These are phyloP conservation scores for Invenusta paracnida DNA, from an alignment of 2,888 invertebrate genomes.

Conservation along the genomic window DNA sequence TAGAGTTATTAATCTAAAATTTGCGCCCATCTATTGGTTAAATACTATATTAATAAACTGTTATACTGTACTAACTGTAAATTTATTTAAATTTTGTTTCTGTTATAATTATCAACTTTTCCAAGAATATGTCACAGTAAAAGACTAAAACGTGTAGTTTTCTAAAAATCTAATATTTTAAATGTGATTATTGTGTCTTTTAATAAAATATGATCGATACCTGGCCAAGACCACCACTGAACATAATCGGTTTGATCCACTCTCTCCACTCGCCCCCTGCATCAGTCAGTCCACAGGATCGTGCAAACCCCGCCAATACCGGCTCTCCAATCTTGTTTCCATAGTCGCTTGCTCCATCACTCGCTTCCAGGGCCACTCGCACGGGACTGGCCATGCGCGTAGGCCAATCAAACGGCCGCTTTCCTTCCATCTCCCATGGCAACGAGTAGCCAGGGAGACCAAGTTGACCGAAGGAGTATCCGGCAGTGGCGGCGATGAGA, in stretches of 20 bases:
- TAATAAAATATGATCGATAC: no score
- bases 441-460: constrained; percentile 69
- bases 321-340: constrained; percentile 99
- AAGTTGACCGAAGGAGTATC: constrained; percentile 89
- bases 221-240: constrained; percentile 93
- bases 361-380: constrained; percentile 82
- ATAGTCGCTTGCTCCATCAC: constrained; percentile 95
- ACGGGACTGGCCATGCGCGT: constrained; percentile 81
- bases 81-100: no score
- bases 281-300: constrained; percentile 72
- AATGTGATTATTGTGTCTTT: no score
- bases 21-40: no score
- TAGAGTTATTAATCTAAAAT: no score
- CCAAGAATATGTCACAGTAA: no score
- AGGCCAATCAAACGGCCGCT: constrained; percentile 68
- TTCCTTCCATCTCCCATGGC: constrained; percentile 73
- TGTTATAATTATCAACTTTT: no score
- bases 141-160: no score
- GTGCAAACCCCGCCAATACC: constrained; percentile 79
- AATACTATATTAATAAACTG: no score
- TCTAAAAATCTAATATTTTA: no score
- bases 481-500: constrained; percentile 89
- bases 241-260: constrained; percentile 97
- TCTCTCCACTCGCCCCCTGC: constrained; percentile 70
- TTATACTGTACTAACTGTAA: no score